These are phyloP conservation scores for Sceloporus tristichus DNA, from an alignment of 2,113 vertebrate genomes.

Conservation along the genomic window DNA sequence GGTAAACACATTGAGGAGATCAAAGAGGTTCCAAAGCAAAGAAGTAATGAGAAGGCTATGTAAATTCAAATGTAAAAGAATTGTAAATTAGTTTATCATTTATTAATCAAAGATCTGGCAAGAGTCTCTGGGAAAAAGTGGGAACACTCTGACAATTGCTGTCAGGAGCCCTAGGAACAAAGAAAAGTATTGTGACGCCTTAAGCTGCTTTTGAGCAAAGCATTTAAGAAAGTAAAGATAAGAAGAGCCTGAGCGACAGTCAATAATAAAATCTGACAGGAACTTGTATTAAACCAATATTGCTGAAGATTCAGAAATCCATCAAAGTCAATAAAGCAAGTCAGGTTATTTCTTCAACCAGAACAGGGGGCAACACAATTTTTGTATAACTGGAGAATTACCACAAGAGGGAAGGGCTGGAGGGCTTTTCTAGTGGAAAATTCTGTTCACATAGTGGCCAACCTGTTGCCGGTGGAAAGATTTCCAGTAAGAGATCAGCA, in stretches of 20 bases:
- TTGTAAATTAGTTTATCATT: conserved; percentile 34
- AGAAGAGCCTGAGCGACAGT: background rate
- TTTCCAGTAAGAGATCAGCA: too few relatives aligned
- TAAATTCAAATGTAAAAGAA: conserved; percentile 22
- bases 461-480: too few relatives aligned
- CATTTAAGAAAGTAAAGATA: background rate
- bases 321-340: background rate
- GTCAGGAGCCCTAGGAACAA: conserved; percentile 35
- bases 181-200: background rate
- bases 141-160: conserved; percentile 35
- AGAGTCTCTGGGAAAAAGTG: conserved; percentile 31
- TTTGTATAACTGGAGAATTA: background rate
- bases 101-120: conserved; percentile 17
- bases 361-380: background rate
- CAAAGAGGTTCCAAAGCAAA: conserved; percentile 36
- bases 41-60: conserved; percentile 7
- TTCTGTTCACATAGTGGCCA: too few relatives aligned
- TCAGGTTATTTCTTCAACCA: background rate
- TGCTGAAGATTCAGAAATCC: conserved; percentile 2
- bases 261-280: conserved; percentile 33
- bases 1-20: conserved; percentile 43
- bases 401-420: background rate
- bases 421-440: too few relatives aligned
- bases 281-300: background rate
- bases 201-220: conserved; percentile 17